phyloP scores from a whole-genome alignment of 2,797 vertebrate genomes.

The Myotis daubentonii region DNA sequence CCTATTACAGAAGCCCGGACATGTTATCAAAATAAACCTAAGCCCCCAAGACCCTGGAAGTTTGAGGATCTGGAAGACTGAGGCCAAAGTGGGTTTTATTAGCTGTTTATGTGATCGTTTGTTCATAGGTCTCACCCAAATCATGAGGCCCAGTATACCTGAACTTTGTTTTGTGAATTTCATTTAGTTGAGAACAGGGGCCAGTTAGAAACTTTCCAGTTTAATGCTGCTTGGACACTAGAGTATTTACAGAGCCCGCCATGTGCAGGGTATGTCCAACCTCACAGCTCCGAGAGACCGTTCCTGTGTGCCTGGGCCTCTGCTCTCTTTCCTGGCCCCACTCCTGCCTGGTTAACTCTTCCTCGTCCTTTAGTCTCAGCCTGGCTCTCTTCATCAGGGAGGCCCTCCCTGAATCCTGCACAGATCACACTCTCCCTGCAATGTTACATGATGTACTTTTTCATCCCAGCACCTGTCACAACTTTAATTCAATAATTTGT shows the following conservation, averaged over 20 bases:
- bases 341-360: not conserved
- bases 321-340: not conserved
- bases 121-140: not conserved
- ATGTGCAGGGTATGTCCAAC: not conserved
- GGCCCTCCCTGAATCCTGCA: not conserved
- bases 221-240: not conserved
- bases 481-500: slow-evolving; percentile 36
- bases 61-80: not conserved
- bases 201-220: not conserved
- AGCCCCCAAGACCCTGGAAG: not conserved
- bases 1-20: not conserved
- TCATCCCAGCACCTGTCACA: not conserved
- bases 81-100: slow-evolving; percentile 20
- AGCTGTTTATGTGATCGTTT: not conserved
- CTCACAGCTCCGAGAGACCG: accelerated
- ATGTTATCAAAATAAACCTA: not conserved
- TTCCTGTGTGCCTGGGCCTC: not conserved
- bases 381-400: not conserved
- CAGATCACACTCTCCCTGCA: not conserved
- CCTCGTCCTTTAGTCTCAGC: not conserved
- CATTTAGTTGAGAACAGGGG: not conserved
- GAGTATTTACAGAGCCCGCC: not conserved
- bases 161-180: not conserved
- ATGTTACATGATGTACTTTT: slow-evolving; percentile 2
- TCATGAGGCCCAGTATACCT: not conserved